A percentile compares a stretch with the other conserved stretches of the same genome.
These are phyloP conservation scores for Pseudochirops corinnae DNA, from an alignment of 2,797 vertebrate species.

Conservation along the genomic window DNA sequence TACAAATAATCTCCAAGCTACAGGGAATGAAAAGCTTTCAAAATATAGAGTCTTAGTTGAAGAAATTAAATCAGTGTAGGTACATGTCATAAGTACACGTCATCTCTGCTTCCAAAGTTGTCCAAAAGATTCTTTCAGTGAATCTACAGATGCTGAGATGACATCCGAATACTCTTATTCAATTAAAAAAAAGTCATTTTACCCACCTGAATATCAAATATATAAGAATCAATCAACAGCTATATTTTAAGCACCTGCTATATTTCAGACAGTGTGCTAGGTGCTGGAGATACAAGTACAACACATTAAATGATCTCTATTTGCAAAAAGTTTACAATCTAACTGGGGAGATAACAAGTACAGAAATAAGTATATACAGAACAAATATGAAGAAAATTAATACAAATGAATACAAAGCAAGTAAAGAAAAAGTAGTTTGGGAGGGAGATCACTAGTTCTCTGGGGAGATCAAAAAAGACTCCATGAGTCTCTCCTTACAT, in stretches of 20 bases:
- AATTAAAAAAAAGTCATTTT: background rate
- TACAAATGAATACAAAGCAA: background rate
- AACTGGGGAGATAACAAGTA: background rate
- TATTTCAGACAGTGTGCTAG: background rate
- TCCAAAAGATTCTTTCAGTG: background rate
- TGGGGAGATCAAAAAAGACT: background rate
- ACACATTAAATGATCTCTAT: background rate
- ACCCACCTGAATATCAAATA: background rate
- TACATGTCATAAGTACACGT: background rate
- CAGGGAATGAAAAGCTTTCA: background rate
- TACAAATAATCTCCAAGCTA: background rate
- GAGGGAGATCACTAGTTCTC: background rate
- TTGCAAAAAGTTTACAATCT: background rate
- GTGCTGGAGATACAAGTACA: background rate
- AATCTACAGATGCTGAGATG: background rate
- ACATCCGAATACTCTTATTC: background rate
- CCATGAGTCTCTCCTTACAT: background rate
- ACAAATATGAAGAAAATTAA: background rate
- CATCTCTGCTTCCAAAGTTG: background rate
- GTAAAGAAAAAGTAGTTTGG: background rate
- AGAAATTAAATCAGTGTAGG: background rate
- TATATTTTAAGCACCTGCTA: background rate
- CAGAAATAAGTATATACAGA: background rate
- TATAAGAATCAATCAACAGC: background rate
- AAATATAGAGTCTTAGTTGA: background rate